Evolutionary conservation across 1,140 invertebrate genomes (phyloP), one percentile per base, ranked within the genome.

Genomic region (Drosophila subpulchrella): DNA sequence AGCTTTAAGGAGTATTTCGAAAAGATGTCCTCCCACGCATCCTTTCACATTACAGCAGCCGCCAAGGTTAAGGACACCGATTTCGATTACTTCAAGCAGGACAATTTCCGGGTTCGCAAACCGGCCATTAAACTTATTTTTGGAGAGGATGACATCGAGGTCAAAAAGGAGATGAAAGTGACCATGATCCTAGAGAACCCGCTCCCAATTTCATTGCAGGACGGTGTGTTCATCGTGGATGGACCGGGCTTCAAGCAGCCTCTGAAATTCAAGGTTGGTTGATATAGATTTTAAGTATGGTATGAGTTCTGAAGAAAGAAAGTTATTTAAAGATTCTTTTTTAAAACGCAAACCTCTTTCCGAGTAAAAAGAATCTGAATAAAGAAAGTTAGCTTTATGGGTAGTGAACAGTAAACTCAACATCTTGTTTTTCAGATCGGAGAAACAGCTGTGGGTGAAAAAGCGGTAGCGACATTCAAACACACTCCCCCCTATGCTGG

Each of bases 31-130:
- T 96, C 97, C 81, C 94, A 94, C 93, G 95, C 95, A 66, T 95
- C 96, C 7, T 98, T 98, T 91, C 97, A 97, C 77, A 96, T 98
- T n/a, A 95, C 96, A 0, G 97, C 96, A 66, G 91, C 98, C 24
- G 97, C 96, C 0, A 95, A 94, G 2, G 96, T 98, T 4, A 94
- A 95, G 13, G 96, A 97, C 47, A 98, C 95, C 0, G 95, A 97
- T 48, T 98, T 95, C 85, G 97, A 98, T 83, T 98, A 97, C 88
- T 97, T 96, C 80, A 96, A 96, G 0, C 96, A 97, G 93, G 97
- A 98, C 81, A 97, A 98, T 92, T 98, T 98, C 85, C 94, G 97
- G 72, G 96, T 98, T 3, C 93, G 97, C 20, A 98, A 98, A 83
- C 97, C 97, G 0, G 97, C 98, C 86, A 97, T 98, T 41, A 96